Conservation (phyloP, 2,888 invertebrate genomes). For the Sialis lutaria region DNA sequence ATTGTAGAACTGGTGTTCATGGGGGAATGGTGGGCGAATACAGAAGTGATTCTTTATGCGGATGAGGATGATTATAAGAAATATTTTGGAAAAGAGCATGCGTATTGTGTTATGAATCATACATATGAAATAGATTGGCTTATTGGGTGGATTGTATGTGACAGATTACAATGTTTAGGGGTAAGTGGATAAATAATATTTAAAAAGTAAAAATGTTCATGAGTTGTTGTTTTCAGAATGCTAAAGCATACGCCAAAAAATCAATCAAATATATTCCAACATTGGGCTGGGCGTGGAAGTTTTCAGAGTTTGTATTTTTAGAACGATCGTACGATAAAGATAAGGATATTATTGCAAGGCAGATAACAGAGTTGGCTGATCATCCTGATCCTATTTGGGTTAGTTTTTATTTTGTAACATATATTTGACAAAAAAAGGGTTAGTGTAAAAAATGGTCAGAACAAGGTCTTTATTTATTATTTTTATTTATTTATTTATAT, state of each 20-base stretch:
- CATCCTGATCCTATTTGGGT: conserved; percentile 88
- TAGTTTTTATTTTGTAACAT: conserved; percentile 18
- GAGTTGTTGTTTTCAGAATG: conserved; percentile 43
- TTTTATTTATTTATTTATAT: too few species aligned
- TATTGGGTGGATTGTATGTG: conserved; percentile 81
- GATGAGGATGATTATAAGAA: conserved; percentile 63
- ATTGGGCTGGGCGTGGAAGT: conserved; percentile 93
- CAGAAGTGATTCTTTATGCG: conserved; percentile 53
- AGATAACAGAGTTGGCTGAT: conserved; percentile 65
- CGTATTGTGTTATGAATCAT: conserved; percentile 84
- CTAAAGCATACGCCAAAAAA: conserved; percentile 90
- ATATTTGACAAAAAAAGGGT: too few species aligned
- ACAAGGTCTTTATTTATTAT: too few species aligned
- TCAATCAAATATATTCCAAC: conserved; percentile 79
- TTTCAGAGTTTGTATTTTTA: conserved; percentile 85
- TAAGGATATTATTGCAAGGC: conserved; percentile 59
- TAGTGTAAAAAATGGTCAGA: too few species aligned
- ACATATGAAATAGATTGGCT: conserved; percentile 93
- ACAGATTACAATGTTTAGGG: conserved; percentile 62
- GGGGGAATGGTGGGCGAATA: conserved; percentile 86
- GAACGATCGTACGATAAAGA: conserved; percentile 86
- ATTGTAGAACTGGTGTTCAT: conserved; percentile 75
- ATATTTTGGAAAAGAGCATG: conserved; percentile 76
- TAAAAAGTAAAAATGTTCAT: too few species aligned
- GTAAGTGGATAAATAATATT: conserved; percentile 31